phyloP scores from a whole-genome alignment of 23 tunicate genomes.

The Trididemnum nubilum region DNA sequence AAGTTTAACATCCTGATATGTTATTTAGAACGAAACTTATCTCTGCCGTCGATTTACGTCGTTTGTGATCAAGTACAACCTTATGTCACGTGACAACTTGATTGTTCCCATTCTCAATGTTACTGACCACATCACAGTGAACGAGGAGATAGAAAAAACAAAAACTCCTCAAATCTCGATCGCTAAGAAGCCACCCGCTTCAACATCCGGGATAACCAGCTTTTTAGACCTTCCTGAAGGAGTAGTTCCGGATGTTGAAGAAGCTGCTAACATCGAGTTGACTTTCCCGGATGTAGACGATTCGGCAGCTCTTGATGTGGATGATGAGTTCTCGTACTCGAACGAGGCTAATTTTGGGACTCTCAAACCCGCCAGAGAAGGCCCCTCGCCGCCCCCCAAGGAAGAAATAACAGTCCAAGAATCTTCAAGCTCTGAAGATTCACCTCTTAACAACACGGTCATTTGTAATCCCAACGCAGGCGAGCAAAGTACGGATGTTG shows the following conservation, averaged over 20 bases:
- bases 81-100: conserved; percentile 92
- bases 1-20: no score
- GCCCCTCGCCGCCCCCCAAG: background rate
- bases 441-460: no score
- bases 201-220: conserved; percentile 32
- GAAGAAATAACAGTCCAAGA: no score
- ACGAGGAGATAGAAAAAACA: conserved; percentile 2
- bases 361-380: conserved; percentile 48
- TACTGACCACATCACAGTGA: background rate
- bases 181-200: conserved; percentile 19
- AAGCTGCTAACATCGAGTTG: conserved; percentile 20
- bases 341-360: conserved; percentile 40
- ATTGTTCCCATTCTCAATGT: conserved; percentile 83
- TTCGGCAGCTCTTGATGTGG: conserved; percentile 15
- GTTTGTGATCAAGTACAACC: conserved; percentile 85
- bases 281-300: conserved; percentile 42
- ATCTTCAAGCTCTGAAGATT: no score
- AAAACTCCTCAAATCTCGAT: background rate
- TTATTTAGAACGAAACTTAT: conserved; percentile 78
- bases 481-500: no score
- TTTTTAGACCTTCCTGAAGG: conserved; percentile 64
- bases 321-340: conserved; percentile 49
- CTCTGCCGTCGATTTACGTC: conserved; percentile 87
- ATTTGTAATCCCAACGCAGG: no score
- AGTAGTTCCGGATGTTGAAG: conserved; percentile 51